Percentiles rank a stretch among this genome's conserved stretches.
phyloP scores from a whole-genome alignment of 2,888 invertebrate species.

The Noctuana brunneofusca region DNA sequence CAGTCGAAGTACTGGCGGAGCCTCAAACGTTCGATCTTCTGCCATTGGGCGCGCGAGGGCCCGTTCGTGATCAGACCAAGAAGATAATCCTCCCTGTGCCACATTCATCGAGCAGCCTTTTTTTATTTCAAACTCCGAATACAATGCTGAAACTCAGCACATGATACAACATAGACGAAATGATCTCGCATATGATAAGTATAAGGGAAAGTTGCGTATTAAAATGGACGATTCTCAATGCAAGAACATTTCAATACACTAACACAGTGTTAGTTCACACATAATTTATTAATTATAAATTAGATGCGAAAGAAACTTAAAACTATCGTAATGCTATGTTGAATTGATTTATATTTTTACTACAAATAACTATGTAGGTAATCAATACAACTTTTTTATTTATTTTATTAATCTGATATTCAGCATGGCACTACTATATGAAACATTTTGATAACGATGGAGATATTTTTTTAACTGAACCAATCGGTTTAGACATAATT shows the following conservation, averaged over 20 bases:
- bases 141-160: conserved; percentile 75
- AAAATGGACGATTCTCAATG: conserved; percentile 42
- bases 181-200: conserved; percentile 55
- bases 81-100: conserved; percentile 86
- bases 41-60: conserved; percentile 93
- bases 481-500: conserved; percentile 8
- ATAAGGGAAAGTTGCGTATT: not conserved
- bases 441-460: conserved; percentile 55
- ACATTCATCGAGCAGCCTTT: conserved; percentile 75
- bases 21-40: conserved; percentile 89
- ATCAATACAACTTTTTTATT: conserved; percentile 20
- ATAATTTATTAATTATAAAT: conserved; percentile 66
- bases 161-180: conserved; percentile 64
- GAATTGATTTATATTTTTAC: conserved; percentile 37
- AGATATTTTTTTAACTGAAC: conserved; percentile 52
- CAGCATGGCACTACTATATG: conserved; percentile 61
- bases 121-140: conserved; percentile 62
- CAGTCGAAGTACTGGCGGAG: conserved; percentile 89
- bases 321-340: conserved; percentile 62
- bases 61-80: conserved; percentile 94
- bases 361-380: not conserved
- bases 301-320: conserved; percentile 66
- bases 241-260: conserved; percentile 59
- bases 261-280: conserved; percentile 53
- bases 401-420: conserved; percentile 35